Evolutionary conservation across 2,797 vertebrate genomes (phyloP).

Genomic region (Kryptopterus vitreolus): DNA sequence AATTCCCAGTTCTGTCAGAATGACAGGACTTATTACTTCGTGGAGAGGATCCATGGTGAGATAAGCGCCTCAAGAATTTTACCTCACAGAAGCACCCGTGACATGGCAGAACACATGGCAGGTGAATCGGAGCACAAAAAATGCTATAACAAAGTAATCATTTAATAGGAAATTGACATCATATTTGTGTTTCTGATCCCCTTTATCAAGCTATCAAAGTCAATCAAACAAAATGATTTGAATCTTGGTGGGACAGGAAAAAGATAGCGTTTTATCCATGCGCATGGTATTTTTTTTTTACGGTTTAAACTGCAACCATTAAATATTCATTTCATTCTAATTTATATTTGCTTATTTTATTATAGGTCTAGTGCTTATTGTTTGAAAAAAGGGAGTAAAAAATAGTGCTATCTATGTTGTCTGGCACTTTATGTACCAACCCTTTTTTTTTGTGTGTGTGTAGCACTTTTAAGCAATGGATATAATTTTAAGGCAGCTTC

Average conservation of each 20-base stretch:
- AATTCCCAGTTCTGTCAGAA: conserved; percentile 16
- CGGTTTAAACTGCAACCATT: too few species aligned
- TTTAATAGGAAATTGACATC: background rate
- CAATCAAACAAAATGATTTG: background rate
- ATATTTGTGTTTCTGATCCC: background rate
- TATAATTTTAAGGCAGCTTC: too few species aligned
- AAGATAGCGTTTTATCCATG: too few species aligned
- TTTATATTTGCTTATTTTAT: background rate
- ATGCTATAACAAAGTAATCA: background rate
- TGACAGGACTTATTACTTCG: conserved; percentile 4
- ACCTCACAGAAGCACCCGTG: background rate
- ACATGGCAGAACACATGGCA: background rate
- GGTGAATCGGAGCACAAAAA: background rate
- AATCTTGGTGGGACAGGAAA: background rate
- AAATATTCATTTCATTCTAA: too few species aligned
- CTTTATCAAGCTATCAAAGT: background rate
- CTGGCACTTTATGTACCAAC: background rate
- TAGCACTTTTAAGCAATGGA: too few species aligned
- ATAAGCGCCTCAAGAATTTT: background rate
- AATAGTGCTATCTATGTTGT: background rate
- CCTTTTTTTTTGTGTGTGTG: too few species aligned
- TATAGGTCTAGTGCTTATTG: background rate
- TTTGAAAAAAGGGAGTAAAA: background rate
- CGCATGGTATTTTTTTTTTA: too few species aligned
- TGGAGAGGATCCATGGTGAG: background rate